Base-by-base conservation (phyloP, 2,113 vertebrate genomes). In the Amphiprion ocellaris region DNA sequence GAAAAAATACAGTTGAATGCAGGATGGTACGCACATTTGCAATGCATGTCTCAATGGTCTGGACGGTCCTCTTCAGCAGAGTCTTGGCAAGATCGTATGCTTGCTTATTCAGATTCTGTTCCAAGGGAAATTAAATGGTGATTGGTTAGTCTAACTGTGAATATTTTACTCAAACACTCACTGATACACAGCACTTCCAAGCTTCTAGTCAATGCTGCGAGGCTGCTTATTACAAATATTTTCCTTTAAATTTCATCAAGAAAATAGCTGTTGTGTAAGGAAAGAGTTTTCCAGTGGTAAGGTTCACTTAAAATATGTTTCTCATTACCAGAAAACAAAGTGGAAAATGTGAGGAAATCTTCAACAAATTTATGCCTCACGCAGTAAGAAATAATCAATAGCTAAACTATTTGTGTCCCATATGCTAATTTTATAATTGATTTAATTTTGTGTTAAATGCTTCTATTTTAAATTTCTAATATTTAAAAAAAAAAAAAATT, bases 61-160 rank as follows among this genome's bases (percentile, higher is more conserved):
- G 97, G 79, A 98, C 97, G 0, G 98, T 99, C 92, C 97, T 97
- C 94, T 99, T 99, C 93, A 99, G 92, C 46, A 99, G 92, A 68
- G 97, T 96, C 96, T 98, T 99, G 66, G 97, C 97, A 82, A 99
- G 95, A 90, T 99, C 98, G 74, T 99, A 99, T 0, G 98, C 98
- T 92, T 99, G 98, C 91, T 99, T 99, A 91, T 99, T 99, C 94
- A 99, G 94, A 89, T 99, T 99, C 98, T 99, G 94, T 77, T 94
- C 5, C 15, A 93, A 77, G 58, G 84, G 61, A 59, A 82, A 17
- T 52, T 16, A 19, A 77, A 84, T 7, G 59, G 4, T 5, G 3
- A 55, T 23, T 26, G 14, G 15, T 60, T 23, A 17, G 1, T 59
- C 28, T 0, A 49, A 24, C 3, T 17, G 4, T 10, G 2, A 30